A percentile compares a stretch with the other conserved stretches of the same genome.
phyloP scores from a whole-genome alignment of 2,888 invertebrate species.

The Drosophila cracens region DNA sequence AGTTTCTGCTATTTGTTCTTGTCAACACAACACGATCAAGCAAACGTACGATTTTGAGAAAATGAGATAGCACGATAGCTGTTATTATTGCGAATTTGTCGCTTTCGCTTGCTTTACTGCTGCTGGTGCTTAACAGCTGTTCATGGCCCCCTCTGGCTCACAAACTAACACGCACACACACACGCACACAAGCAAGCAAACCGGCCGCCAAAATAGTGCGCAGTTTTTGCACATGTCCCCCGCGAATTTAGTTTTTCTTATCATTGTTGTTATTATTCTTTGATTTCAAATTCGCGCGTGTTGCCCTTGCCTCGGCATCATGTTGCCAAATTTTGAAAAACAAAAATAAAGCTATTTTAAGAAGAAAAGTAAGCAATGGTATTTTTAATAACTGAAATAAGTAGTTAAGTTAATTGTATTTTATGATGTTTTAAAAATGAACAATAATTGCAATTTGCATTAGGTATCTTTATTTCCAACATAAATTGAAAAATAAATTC shows the following conservation, averaged over 20 bases:
- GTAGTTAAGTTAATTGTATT: background rate
- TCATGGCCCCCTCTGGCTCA: conserved; percentile 50
- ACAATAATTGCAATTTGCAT: background rate
- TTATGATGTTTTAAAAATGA: background rate
- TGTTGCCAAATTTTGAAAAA: background rate
- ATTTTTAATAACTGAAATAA: background rate
- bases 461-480: background rate
- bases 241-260: conserved; percentile 47
- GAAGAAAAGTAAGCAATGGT: background rate
- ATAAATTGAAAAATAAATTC: background rate
- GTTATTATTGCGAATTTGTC: conserved; percentile 24
- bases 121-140: conserved; percentile 65
- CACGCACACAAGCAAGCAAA: conserved; percentile 20
- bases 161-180: conserved; percentile 4
- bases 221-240: conserved; percentile 47
- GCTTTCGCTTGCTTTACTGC: conserved; percentile 20
- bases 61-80: conserved; percentile 71
- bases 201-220: conserved; percentile 55
- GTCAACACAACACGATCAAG: conserved; percentile 63
- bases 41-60: conserved; percentile 83
- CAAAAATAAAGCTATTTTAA: background rate
- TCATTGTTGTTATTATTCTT: conserved; percentile 38
- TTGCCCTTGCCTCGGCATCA: conserved; percentile 18
- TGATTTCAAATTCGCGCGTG: conserved; percentile 44
- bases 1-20: conserved; percentile 30